phyloP scores from a whole-genome alignment of 2,797 vertebrate genomes.

The Buphagus erythrorhynchus region DNA sequence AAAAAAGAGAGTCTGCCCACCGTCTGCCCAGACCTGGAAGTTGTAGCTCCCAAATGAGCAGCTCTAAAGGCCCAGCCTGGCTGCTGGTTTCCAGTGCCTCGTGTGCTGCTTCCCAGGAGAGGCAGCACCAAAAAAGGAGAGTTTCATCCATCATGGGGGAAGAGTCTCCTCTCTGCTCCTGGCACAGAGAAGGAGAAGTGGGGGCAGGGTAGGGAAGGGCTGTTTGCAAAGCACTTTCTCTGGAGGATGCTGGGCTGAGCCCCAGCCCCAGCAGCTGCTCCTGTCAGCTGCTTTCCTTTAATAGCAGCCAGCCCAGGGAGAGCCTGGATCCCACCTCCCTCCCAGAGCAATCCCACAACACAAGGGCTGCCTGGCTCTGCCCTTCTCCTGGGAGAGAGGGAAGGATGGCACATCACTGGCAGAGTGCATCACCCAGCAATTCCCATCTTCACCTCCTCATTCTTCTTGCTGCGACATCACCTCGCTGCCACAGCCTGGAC shows the following conservation, averaged over 20 bases:
- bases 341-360: not conserved
- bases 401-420: not conserved
- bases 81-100: not conserved
- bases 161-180: not conserved
- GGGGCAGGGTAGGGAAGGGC: not conserved
- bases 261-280: slow-evolving; percentile 56
- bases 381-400: not conserved
- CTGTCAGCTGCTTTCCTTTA: slow-evolving; percentile 65
- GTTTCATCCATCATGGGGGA: not conserved
- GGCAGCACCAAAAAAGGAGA: slow-evolving; percentile 47
- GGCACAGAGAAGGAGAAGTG: not conserved
- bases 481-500: accelerated
- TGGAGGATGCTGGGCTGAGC: not conserved
- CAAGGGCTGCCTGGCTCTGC: not conserved
- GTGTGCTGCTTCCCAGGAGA: not conserved
- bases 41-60: not conserved
- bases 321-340: not conserved
- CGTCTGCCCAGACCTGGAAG: not conserved
- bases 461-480: not conserved
- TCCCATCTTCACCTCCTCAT: accelerated
- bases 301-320: slow-evolving; percentile 12
- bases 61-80: not conserved
- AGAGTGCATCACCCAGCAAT: accelerated
- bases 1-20: not conserved
- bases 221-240: not conserved